phyloP scores from a whole-genome alignment of 2,797 vertebrate species.

The Falco cherrug region DNA sequence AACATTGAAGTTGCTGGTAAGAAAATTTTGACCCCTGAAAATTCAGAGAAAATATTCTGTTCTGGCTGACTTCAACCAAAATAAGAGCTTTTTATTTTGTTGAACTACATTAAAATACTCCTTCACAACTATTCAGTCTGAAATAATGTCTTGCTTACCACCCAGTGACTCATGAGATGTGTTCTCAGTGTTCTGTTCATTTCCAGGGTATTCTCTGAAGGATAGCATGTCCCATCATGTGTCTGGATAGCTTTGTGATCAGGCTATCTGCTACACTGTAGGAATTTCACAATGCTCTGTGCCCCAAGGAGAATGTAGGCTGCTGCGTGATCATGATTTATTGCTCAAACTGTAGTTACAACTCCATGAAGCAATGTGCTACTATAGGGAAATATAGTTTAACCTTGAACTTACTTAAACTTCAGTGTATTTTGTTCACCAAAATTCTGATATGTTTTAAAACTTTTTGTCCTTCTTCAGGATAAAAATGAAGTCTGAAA shows the following conservation, averaged over 20 bases:
- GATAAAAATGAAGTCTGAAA: background rate
- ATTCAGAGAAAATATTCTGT: background rate
- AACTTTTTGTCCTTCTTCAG: background rate
- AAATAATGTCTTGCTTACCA: background rate
- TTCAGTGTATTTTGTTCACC: background rate
- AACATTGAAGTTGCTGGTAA: background rate
- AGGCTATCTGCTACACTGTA: background rate
- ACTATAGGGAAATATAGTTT: background rate
- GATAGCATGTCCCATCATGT: background rate
- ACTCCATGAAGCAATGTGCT: background rate
- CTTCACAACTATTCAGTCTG: background rate
- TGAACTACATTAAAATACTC: background rate
- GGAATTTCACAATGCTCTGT: background rate
- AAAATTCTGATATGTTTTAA: background rate
- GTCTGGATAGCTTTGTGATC: background rate
- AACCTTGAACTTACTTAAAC: background rate
- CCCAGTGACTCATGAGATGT: background rate
- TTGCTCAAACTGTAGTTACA: background rate
- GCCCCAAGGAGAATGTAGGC: background rate
- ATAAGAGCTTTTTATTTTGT: background rate
- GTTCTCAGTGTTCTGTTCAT: background rate
- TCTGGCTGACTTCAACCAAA: background rate
- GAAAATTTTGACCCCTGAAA: background rate
- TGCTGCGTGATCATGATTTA: background rate
- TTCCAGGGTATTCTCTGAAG: background rate